Evolutionary conservation across 2,888 invertebrate species (phyloP), one percentile per base, ranked within the genome.

Genomic region (Hydropsyche betteni): DNA sequence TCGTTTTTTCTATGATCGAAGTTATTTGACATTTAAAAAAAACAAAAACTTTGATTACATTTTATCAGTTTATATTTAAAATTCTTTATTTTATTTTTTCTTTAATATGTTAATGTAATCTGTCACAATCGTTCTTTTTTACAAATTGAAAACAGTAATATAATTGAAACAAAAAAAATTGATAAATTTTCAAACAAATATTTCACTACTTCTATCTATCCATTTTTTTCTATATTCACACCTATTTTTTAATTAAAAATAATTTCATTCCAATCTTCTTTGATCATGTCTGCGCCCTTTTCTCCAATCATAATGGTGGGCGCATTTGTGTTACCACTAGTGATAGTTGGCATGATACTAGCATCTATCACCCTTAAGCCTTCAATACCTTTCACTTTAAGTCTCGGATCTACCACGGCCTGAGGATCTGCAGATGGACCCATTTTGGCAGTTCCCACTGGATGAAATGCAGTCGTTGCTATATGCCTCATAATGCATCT

Each of bases 251-350:
- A n/a, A 10, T 69, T 33, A n/a, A 38, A 24, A 36, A 51, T 55
- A 16, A 24, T n/a, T 44, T 33, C 64, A 61, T 14, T 38, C 89
- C 90, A 90, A 73, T 87, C 85, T 75, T 87, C 82, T 78, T 90
- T 91, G 44, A 92, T 89, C 83, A 91, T 85, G 80, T 91, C 90
- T 0, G 91, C 87, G 0, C 89, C 90, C 81, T 90, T 91, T 80
- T 91, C 91, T 0, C 87, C 91, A 74, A 91, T 90, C 91, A 91
- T 91, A 68, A 91, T 88, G 5, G 85, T 83, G 0, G 91, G 88
- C 0, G 90, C 90, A 80, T 91, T 89, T 0, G 89, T 91, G 79
- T 91, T 91, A 0, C 89, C 91, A 61, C 89, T 88, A 0, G 89
- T 86, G 76, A 91, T 86, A 12, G 81, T 85, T 0, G 91, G 91